A percentile compares a stretch with the other conserved stretches of the same genome.
Evolutionary conservation across 2,113 vertebrate species (phyloP).

Genomic region (Cebus imitator): DNA sequence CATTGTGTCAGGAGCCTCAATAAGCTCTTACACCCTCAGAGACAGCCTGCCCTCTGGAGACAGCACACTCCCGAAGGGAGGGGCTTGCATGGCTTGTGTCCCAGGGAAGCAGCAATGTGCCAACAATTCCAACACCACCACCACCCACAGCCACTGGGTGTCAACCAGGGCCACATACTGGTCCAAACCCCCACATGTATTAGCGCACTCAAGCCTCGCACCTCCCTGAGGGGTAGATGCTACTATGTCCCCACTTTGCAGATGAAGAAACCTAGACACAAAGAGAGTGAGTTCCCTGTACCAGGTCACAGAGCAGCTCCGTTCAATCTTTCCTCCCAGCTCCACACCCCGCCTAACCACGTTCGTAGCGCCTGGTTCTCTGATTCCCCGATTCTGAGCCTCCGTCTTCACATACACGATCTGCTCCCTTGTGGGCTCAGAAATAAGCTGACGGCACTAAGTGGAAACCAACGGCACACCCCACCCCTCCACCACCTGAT

Average conservation of each 20-base stretch:
- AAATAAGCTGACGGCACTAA: neutral
- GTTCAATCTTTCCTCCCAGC: neutral
- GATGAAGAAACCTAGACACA: neutral
- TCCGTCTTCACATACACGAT: neutral
- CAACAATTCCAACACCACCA: neutral
- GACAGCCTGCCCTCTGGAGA: neutral
- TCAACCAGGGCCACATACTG: neutral
- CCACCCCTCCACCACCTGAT: neutral
- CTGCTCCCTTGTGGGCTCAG: neutral
- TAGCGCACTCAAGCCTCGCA: no score
- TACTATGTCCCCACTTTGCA: neutral
- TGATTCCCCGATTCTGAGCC: neutral
- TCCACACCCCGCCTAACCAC: neutral
- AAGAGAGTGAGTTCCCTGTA: accelerated
- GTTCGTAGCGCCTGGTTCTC: neutral
- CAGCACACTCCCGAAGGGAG: no score
- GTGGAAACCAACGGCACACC: neutral
- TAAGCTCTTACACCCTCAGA: neutral
- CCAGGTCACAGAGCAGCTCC: neutral
- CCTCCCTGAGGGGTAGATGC: neutral
- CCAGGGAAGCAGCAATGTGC: neutral
- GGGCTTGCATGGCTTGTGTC: accelerated
- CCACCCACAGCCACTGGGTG: neutral
- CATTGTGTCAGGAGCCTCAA: neutral
- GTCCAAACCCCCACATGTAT: accelerated